Percentiles rank a stretch among this genome's conserved stretches.
These are phyloP conservation scores for Contarinia nasturtii DNA, from an alignment of 1,140 invertebrate species.

Conservation along the genomic window DNA sequence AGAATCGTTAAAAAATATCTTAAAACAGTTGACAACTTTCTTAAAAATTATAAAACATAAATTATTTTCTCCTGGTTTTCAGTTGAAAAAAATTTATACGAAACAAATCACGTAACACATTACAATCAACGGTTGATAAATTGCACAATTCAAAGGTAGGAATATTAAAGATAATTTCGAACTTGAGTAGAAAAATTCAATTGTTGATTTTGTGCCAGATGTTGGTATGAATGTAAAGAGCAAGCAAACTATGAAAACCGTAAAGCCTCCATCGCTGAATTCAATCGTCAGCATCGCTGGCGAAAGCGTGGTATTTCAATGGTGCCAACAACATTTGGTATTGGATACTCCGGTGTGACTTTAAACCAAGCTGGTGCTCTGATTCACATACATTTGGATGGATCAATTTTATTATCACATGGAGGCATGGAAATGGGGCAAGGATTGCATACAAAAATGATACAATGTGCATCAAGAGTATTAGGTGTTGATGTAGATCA, in stretches of 20 bases:
- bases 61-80: slow-evolving; percentile 32
- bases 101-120: slow-evolving; percentile 58
- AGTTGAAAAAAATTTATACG: slow-evolving; percentile 41
- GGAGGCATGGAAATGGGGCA: slow-evolving; percentile 52
- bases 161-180: too few species aligned
- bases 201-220: slow-evolving; percentile 47
- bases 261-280: slow-evolving; percentile 25
- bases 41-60: too few species aligned
- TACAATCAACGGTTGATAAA: too few species aligned
- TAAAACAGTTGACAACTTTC: too few species aligned
- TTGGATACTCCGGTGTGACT: slow-evolving; percentile 22
- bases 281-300: slow-evolving; percentile 40
- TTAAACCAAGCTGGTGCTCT: slow-evolving; percentile 27
- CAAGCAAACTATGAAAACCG: slow-evolving; percentile 17
- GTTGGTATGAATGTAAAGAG: slow-evolving; percentile 65
- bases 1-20: too few species aligned
- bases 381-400: slow-evolving; percentile 38
- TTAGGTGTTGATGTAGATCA: slow-evolving; percentile 31
- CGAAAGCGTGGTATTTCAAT: slow-evolving; percentile 30
- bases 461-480: slow-evolving; percentile 31
- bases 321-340: slow-evolving; percentile 27
- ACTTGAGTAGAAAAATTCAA: too few species aligned
- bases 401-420: slow-evolving; percentile 38
- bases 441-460: slow-evolving; percentile 42
- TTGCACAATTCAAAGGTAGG: too few species aligned